Conservation (phyloP, 1,140 invertebrate species). For the Mesaphorura yosii region DNA sequence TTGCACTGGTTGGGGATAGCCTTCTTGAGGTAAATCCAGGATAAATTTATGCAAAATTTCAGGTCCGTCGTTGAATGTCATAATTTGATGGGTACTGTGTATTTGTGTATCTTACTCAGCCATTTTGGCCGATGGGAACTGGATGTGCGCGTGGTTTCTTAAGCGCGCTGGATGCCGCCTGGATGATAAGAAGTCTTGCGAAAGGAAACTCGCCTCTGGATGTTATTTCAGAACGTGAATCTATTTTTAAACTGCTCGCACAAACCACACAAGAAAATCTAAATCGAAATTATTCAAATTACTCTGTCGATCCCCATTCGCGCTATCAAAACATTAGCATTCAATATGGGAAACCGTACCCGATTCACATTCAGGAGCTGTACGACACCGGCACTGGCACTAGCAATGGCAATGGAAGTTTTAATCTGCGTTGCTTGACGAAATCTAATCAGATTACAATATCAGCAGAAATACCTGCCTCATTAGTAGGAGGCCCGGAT, state of each 20-base stretch:
- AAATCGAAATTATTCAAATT: constrained; percentile 37
- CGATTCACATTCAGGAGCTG: too few relatives aligned
- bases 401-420: too few relatives aligned
- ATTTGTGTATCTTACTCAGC: constrained; percentile 36
- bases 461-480: too few relatives aligned
- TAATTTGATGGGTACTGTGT: not conserved
- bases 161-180: constrained; percentile 43
- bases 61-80: not conserved
- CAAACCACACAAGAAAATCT: constrained; percentile 46
- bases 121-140: constrained; percentile 47
- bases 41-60: not conserved
- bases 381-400: too few relatives aligned
- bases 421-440: too few relatives aligned
- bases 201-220: constrained; percentile 34
- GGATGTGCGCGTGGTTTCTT: constrained; percentile 46
- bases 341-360: constrained; percentile 9
- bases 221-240: constrained; percentile 43
- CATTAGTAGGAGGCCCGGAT: too few relatives aligned
- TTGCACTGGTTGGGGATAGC: constrained; percentile 46
- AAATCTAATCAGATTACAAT: too few relatives aligned
- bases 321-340: constrained; percentile 35
- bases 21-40: constrained; percentile 40
- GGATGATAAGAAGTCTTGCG: constrained; percentile 43
- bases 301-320: constrained; percentile 40
- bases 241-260: constrained; percentile 41